Evolutionary conservation across 2,888 invertebrate species (phyloP), one percentile per base, ranked within the genome.

Genomic region (Drosophila buzzatii): DNA sequence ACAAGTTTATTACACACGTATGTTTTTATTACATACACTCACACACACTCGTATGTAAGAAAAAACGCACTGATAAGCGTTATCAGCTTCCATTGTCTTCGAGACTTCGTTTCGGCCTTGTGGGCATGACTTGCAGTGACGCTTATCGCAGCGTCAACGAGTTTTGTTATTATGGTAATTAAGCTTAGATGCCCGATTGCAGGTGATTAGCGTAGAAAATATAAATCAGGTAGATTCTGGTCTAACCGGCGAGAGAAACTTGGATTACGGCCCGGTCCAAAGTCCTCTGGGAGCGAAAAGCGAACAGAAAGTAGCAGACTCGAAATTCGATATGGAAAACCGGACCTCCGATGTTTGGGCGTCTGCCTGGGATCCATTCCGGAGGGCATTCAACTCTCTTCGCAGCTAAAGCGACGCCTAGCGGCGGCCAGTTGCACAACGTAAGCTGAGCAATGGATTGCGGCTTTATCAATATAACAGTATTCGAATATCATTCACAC

Each of bases 101-200:
- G 53, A 44, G 52, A 37, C 55, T 45, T 27, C 16, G 18, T 73
- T 80, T 73, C 60, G 63, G 65, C 73, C 61, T 62, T 66, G 73
- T 76, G 64, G 60, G 80, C 76, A 79, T 81, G 82, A 82, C 76
- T 52, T 53, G 76, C 67, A 20, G 0, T 23, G 9, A 33, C 7
- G 16, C 39, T 39, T 72, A 81, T 78, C 79, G 35, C 3, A 14
- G 12, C 18, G 16, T 31, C 23, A 14, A 35, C 3, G 23, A 7
- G 37, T 18, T 20, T 51, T 51, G 42, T 37, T 47, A 70, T 67
- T 62, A 35, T 59, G 27, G 67, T 62, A 72, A 62, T 68, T 67
- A 57, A 56, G 62, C 23, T 31, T 59, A 44, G 42, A 27, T 33
- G 51, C 33, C 42, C 31, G 57, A 49, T 27, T 59, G 35, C 47